Percentiles rank a stretch among this genome's conserved stretches.
phyloP scores from a whole-genome alignment of 2,888 invertebrate genomes.

The Synergus laeviventris region DNA sequence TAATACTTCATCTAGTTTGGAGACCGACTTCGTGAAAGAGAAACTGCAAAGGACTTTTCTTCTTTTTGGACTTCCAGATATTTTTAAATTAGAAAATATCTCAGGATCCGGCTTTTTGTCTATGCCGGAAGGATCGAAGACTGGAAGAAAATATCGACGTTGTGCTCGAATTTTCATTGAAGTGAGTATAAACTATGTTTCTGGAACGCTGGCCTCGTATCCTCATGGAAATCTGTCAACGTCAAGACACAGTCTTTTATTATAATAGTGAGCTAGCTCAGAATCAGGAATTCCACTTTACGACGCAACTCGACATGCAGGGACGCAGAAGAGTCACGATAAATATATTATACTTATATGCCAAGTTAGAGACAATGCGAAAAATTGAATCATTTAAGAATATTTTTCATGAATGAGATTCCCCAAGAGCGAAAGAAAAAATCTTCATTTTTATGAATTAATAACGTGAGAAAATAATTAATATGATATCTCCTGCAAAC shows the following conservation, averaged over 20 bases:
- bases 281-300: slow-evolving; percentile 35
- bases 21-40: neutral
- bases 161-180: slow-evolving; percentile 13
- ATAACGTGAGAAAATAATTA: too few relatives aligned
- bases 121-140: neutral
- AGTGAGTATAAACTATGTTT: slow-evolving; percentile 19
- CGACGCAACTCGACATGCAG: slow-evolving; percentile 8
- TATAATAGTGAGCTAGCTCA: slow-evolving; percentile 9
- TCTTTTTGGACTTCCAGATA: neutral
- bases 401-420: neutral
- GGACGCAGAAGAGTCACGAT: neutral
- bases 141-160: slow-evolving; percentile 3
- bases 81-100: neutral
- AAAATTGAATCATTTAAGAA: neutral
- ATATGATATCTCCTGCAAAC: too few relatives aligned
- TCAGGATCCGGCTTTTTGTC: slow-evolving; percentile 8
- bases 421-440: too few relatives aligned
- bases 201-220: slow-evolving; percentile 8
- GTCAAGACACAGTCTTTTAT: slow-evolving; percentile 37
- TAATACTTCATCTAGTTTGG: too few relatives aligned
- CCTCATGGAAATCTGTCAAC: slow-evolving; percentile 36
- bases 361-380: neutral
- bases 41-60: neutral
- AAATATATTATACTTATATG: neutral
- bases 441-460: too few relatives aligned